A percentile compares a stretch with the other conserved stretches of the same genome.
phyloP scores from a whole-genome alignment of 1,140 invertebrate species.

The Chrysoperla carnea region DNA sequence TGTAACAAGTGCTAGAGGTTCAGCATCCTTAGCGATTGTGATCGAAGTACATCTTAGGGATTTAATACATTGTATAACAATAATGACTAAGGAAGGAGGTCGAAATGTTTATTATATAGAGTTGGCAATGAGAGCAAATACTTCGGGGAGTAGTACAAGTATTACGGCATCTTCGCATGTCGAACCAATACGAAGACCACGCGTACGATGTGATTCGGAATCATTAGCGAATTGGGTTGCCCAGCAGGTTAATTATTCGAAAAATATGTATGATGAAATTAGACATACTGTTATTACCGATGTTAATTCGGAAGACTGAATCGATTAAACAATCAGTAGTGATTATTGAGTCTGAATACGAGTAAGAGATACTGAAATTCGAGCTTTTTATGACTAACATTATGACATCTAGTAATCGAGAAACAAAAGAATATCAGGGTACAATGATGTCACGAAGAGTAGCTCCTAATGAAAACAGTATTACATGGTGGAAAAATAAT shows the following conservation, averaged over 20 bases:
- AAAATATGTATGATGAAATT: conserved; percentile 67
- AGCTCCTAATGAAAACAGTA: too few relatives aligned
- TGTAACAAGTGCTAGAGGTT: conserved; percentile 35
- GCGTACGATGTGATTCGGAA: conserved; percentile 65
- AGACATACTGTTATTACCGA: conserved; percentile 31
- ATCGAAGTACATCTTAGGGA: conserved; percentile 47
- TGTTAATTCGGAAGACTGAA: conserved; percentile 21
- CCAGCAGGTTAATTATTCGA: conserved; percentile 60
- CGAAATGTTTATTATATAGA: conserved; percentile 52
- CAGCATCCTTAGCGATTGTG: conserved; percentile 31
- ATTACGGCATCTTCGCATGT: conserved; percentile 22
- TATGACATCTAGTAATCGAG: too few relatives aligned
- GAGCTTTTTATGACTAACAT: too few relatives aligned
- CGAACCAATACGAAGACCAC: conserved; percentile 44
- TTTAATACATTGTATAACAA: conserved; percentile 37
- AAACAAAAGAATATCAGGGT: too few relatives aligned
- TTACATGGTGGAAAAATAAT: too few relatives aligned
- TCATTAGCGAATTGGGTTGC: conserved; percentile 62
- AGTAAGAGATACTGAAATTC: too few relatives aligned
- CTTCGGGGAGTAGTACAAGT: conserved; percentile 8
- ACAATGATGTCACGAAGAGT: too few relatives aligned
- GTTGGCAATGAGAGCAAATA: conserved; percentile 44
- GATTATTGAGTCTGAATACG: too few relatives aligned
- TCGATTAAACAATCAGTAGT: too few relatives aligned
- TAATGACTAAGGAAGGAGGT: conserved; percentile 27